Conservation (phyloP, 2,113 vertebrate genomes). For the Triplophysa dalaica region DNA sequence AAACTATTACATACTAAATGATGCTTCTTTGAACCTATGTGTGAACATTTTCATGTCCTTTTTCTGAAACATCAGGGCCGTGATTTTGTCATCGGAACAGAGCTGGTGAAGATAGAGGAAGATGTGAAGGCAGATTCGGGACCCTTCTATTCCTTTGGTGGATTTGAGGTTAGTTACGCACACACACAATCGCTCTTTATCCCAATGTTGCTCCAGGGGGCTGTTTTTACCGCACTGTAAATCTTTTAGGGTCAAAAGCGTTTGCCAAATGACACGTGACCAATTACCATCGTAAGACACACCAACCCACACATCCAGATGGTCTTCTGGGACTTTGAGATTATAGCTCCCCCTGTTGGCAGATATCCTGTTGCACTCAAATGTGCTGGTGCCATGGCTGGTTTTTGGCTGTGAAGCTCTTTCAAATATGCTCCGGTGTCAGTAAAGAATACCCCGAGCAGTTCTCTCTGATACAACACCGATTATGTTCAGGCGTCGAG, state of each 20-base stretch:
- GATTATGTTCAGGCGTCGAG: background rate
- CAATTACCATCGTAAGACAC: slow-evolving; percentile 26
- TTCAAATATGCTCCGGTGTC: no score
- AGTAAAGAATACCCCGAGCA: background rate
- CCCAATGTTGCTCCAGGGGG: background rate
- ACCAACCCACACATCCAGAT: slow-evolving; percentile 32
- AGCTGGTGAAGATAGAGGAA: slow-evolving; percentile 72
- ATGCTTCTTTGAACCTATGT: background rate
- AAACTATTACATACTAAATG: background rate
- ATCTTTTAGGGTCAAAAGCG: background rate
- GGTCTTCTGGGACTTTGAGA: slow-evolving; percentile 50
- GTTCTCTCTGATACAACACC: background rate
- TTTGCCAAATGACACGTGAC: background rate
- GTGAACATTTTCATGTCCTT: background rate
- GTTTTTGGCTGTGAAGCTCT: no score
- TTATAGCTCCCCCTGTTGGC: slow-evolving; percentile 73
- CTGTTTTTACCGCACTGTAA: background rate
- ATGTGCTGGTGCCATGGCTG: background rate
- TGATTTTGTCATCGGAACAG: slow-evolving; percentile 69
- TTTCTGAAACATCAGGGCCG: slow-evolving; percentile 50
- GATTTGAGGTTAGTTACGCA: slow-evolving; percentile 67
- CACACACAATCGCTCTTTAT: background rate
- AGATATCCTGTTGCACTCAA: slow-evolving; percentile 17
- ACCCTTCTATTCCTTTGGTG: slow-evolving; percentile 67
- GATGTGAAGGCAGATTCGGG: slow-evolving; percentile 55